Conservation (phyloP, 2,888 invertebrate genomes). For the Hirtodrosophila trivittata region DNA sequence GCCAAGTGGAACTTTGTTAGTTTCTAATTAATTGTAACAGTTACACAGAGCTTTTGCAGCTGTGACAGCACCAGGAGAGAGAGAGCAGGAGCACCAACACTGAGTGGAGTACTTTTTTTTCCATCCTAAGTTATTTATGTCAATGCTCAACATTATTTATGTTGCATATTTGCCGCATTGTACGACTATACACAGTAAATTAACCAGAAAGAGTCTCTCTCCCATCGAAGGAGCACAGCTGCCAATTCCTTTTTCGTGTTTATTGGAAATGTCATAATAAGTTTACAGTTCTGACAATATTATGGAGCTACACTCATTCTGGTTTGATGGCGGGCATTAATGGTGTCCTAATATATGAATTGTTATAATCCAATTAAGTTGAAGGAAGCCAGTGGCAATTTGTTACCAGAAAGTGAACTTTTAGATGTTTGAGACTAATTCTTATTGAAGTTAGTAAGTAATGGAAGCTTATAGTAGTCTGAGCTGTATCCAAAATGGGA, state of each 20-base stretch:
- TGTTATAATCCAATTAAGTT: too few species aligned
- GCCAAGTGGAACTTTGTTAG: constrained; percentile 78
- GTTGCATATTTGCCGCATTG: constrained; percentile 71
- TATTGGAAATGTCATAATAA: constrained; percentile 67
- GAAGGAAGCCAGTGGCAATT: too few species aligned
- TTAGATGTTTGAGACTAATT: too few species aligned
- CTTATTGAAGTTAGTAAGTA: too few species aligned
- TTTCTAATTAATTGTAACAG: constrained; percentile 79
- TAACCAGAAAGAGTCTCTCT: constrained; percentile 44
- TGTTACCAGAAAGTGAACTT: too few species aligned
- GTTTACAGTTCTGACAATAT: constrained; percentile 71
- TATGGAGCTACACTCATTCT: background rate
- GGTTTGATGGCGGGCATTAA: constrained; percentile 1
- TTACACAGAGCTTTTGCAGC: constrained; percentile 54
- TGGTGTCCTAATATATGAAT: background rate
- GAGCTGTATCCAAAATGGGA: too few species aligned
- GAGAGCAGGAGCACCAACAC: background rate
- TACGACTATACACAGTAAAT: constrained; percentile 54
- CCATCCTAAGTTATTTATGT: constrained; percentile 71
- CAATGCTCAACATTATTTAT: constrained; percentile 73
- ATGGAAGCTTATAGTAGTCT: too few species aligned
- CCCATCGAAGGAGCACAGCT: constrained; percentile 35
- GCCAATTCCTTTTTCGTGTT: constrained; percentile 47
- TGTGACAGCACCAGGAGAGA: background rate
- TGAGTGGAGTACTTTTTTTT: constrained; percentile 19